Percentiles rank a stretch among this genome's conserved stretches.
phyloP scores from a whole-genome alignment of 2,113 vertebrate species.

The Strix aluco region DNA sequence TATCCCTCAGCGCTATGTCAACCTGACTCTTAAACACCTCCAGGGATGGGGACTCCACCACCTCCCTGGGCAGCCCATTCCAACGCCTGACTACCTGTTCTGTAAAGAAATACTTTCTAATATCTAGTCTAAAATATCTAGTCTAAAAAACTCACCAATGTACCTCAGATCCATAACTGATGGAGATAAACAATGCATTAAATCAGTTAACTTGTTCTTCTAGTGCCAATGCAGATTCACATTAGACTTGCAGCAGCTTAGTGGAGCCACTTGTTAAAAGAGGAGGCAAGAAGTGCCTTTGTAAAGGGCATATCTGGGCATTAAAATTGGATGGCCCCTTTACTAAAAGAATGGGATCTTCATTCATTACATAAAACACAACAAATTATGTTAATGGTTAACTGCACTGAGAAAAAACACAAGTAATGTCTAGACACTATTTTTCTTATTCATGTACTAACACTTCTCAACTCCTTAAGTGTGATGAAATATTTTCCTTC shows the following conservation, averaged over 20 bases:
- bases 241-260: neutral
- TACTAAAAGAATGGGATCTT: neutral
- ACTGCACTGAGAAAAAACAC: neutral
- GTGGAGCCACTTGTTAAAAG: neutral
- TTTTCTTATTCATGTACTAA: neutral
- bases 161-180: neutral
- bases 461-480: neutral
- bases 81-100: too few species aligned
- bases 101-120: too few species aligned
- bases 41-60: too few species aligned
- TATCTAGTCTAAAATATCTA: too few species aligned
- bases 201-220: neutral
- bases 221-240: neutral
- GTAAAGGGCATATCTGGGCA: neutral
- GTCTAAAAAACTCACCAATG: neutral
- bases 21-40: too few species aligned
- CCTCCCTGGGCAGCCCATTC: too few species aligned
- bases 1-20: too few species aligned
- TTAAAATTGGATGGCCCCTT: neutral
- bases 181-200: neutral
- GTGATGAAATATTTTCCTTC: neutral
- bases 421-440: neutral
- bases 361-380: neutral
- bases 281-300: neutral
- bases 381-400: neutral